Evolutionary conservation across 2,888 invertebrate species (phyloP).

Genomic region (Apotomis betuletana): DNA sequence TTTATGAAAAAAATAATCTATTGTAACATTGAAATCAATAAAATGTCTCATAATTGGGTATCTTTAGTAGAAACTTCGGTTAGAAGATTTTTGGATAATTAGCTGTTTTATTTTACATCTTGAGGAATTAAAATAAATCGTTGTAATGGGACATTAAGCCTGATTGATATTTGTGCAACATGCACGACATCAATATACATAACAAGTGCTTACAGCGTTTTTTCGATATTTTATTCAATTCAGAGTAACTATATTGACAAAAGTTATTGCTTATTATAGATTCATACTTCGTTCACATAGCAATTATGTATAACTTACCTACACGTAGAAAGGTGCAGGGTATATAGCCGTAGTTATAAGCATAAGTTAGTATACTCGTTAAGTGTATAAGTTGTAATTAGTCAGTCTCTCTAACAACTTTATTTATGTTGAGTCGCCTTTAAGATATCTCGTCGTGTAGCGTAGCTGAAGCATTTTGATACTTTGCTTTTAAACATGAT

Average conservation of each 20-base stretch:
- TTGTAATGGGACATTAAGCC: no score
- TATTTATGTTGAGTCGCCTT: constrained; percentile 76
- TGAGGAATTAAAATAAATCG: no score
- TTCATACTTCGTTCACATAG: background rate
- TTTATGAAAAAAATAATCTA: background rate
- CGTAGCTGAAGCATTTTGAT: constrained; percentile 54
- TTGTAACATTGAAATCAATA: background rate
- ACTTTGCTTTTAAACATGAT: constrained; percentile 46
- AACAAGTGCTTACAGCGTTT: no score
- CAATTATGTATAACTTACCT: background rate
- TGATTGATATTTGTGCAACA: no score
- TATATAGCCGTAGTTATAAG: constrained; percentile 15
- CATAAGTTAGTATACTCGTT: constrained; percentile 13
- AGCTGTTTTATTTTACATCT: no score
- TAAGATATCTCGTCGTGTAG: constrained; percentile 58
- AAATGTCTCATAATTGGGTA: background rate
- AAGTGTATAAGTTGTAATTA: constrained; percentile 63
- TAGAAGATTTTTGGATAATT: no score
- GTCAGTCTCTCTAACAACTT: constrained; percentile 69
- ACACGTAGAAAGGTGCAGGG: background rate
- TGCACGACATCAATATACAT: no score
- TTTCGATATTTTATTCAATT: no score
- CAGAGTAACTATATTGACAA: no score
- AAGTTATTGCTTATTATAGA: background rate
- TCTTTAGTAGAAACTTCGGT: background rate